phyloP scores from a whole-genome alignment of 2,113 vertebrate species.

The Upupa epops region DNA sequence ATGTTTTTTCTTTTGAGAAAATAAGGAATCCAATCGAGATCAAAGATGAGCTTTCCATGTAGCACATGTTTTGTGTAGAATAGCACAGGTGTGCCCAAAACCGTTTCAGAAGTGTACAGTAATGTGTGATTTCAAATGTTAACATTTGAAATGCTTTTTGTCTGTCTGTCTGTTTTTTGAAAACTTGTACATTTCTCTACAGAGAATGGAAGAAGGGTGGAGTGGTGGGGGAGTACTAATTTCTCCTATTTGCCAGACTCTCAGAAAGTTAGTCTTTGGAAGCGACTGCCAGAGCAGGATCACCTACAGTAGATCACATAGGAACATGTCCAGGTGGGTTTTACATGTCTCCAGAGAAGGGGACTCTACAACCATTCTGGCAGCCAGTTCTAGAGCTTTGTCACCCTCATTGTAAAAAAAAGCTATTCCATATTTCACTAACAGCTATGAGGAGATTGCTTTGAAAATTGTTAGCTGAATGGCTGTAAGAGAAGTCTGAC shows the following conservation, averaged over 20 bases:
- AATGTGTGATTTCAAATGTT: not conserved
- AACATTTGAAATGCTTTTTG: not conserved
- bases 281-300: too few species aligned
- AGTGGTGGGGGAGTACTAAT: not conserved
- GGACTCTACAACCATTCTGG: too few species aligned
- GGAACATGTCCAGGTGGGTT: too few species aligned
- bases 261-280: too few species aligned
- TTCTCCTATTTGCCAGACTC: not conserved
- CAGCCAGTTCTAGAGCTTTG: too few species aligned
- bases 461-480: not conserved
- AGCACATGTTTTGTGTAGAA: not conserved
- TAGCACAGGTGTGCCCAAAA: not conserved
- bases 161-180: not conserved
- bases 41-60: not conserved
- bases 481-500: not conserved
- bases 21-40: not conserved
- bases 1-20: not conserved
- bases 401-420: too few species aligned
- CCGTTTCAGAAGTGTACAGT: fast-evolving
- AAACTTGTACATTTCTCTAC: not conserved
- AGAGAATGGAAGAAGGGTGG: not conserved
- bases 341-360: too few species aligned
- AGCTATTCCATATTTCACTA: not conserved
- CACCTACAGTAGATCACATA: too few species aligned
- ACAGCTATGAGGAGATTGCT: not conserved